Conservation (phyloP, 2,113 vertebrate genomes). For the Emberiza fucata region DNA sequence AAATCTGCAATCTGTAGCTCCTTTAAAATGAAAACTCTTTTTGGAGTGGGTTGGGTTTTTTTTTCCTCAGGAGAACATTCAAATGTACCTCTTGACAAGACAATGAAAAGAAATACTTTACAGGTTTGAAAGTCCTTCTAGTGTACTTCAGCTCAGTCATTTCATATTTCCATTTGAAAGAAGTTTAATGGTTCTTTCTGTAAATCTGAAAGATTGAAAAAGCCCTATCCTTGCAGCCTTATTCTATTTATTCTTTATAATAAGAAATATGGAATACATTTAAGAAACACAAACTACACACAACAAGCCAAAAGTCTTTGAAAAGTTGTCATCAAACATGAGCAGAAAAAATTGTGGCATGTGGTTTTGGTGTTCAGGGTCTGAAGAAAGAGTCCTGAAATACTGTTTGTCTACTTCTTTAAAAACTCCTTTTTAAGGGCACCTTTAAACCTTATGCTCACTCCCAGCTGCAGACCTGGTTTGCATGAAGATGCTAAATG, state of each 20-base stretch:
- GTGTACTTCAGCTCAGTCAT: neutral
- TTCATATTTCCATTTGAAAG: neutral
- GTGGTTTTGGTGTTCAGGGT: neutral
- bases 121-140: neutral
- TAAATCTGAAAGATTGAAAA: neutral
- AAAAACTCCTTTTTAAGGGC: neutral
- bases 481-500: slow-evolving; percentile 11
- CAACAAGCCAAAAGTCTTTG: neutral
- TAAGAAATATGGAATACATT: neutral
- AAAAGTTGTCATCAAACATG: neutral
- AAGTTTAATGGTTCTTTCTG: neutral
- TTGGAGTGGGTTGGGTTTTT: neutral
- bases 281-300: neutral
- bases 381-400: neutral
- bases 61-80: neutral
- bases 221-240: neutral
- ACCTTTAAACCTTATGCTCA: neutral
- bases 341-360: neutral
- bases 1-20: neutral
- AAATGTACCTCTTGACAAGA: neutral
- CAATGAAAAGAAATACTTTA: neutral
- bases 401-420: neutral
- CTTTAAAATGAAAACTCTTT: neutral
- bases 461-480: neutral
- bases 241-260: neutral